phyloP scores from a whole-genome alignment of 2,797 vertebrate genomes.

The Apogon hyalosoma region DNA sequence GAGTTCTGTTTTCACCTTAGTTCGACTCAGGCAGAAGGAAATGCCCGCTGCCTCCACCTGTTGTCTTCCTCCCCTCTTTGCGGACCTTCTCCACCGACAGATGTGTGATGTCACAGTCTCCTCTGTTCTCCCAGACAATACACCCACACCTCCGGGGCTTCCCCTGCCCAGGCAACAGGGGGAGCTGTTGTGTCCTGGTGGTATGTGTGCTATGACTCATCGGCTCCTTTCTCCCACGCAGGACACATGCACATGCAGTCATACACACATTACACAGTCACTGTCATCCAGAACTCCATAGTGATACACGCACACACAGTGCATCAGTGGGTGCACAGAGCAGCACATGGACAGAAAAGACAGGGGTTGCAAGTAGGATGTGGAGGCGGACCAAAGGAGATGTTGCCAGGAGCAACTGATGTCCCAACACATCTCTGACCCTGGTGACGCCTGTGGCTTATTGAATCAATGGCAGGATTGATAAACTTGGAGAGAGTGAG shows the following conservation, averaged over 20 bases:
- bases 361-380: slow-evolving; percentile 55
- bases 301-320: slow-evolving; percentile 43
- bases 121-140: slow-evolving; percentile 82
- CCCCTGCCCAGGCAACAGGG: slow-evolving; percentile 84
- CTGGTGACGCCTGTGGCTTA: slow-evolving; percentile 55
- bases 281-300: slow-evolving; percentile 40
- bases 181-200: slow-evolving; percentile 84
- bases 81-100: slow-evolving; percentile 32
- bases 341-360: slow-evolving; percentile 67
- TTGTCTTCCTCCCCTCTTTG: slow-evolving; percentile 15
- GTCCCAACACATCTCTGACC: slow-evolving; percentile 80
- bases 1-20: slow-evolving; percentile 12
- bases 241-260: slow-evolving; percentile 49
- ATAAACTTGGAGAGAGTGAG: slow-evolving; percentile 70
- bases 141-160: slow-evolving; percentile 82
- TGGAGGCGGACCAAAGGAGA: slow-evolving; percentile 67
- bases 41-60: slow-evolving; percentile 54
- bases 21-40: neutral
- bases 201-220: slow-evolving; percentile 85
- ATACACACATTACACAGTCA: slow-evolving; percentile 39
- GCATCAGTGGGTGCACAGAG: slow-evolving; percentile 41
- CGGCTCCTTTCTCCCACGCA: slow-evolving; percentile 76
- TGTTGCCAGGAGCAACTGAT: slow-evolving; percentile 77
- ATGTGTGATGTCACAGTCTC: slow-evolving; percentile 79
- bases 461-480: slow-evolving; percentile 81